Conservation (phyloP, 2,113 vertebrate genomes). For the Neopipo cinnamomea region DNA sequence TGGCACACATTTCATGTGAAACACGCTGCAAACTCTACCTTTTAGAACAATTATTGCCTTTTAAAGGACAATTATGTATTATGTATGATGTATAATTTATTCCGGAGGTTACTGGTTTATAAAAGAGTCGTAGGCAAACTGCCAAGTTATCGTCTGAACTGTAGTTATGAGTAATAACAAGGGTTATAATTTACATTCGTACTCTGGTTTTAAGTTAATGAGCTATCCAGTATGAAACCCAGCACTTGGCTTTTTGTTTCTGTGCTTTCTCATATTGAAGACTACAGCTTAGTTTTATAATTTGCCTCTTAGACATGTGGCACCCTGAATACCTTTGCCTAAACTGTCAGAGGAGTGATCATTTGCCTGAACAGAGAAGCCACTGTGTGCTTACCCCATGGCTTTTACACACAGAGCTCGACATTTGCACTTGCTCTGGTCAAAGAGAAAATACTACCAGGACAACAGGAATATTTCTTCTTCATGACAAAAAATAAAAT, state of each 20-base stretch:
- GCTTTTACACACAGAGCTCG: not conserved
- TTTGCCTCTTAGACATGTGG: not conserved
- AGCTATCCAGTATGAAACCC: conserved; percentile 66
- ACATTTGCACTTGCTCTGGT: not conserved
- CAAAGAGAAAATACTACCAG: not conserved
- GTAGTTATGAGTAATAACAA: conserved; percentile 74
- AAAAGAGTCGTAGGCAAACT: conserved; percentile 57
- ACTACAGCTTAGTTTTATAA: conserved; percentile 37
- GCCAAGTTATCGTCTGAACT: conserved; percentile 70
- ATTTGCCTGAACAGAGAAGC: not conserved
- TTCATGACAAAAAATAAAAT: not conserved
- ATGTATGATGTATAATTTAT: conserved; percentile 68
- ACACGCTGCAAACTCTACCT: not conserved
- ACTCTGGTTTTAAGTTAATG: conserved; percentile 77
- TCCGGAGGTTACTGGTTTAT: conserved; percentile 67
- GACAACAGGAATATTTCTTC: not conserved
- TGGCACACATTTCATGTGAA: not conserved
- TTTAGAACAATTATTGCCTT: conserved; percentile 60
- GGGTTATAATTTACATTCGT: conserved; percentile 74
- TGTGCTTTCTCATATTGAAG: conserved; percentile 4
- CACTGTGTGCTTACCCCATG: not conserved
- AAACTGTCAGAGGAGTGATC: not conserved
- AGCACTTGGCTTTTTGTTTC: conserved; percentile 57
- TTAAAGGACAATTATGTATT: conserved; percentile 73
- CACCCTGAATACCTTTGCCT: not conserved